A percentile compares a stretch with the other conserved stretches of the same genome.
These are phyloP conservation scores for Hybognathus amarus DNA, from an alignment of 2,797 vertebrate genomes.

Conservation along the genomic window DNA sequence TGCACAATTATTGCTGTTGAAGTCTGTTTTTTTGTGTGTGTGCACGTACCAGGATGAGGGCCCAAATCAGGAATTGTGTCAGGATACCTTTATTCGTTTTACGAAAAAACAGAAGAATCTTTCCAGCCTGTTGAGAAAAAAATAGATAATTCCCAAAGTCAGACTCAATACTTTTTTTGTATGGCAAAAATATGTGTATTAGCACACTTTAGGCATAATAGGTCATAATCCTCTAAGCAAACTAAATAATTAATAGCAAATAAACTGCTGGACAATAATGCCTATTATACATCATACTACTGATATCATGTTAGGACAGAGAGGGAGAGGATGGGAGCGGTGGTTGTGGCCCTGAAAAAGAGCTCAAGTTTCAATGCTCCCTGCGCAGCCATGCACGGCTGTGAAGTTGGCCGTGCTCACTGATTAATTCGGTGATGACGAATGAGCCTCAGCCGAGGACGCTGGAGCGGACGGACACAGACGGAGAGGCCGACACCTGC, in stretches of 20 bases:
- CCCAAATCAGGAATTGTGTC: conserved; percentile 81
- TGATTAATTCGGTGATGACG: conserved; percentile 86
- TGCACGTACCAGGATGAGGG: conserved; percentile 83
- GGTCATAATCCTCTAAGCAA: background rate
- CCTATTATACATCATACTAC: conserved; percentile 3
- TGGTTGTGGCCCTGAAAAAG: conserved; percentile 69
- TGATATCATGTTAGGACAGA: conserved; percentile 34
- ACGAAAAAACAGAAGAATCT: conserved; percentile 80
- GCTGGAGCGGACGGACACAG: conserved; percentile 69
- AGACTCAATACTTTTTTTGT: conserved; percentile 29
- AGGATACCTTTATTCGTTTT: conserved; percentile 73
- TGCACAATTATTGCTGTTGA: conserved; percentile 53
- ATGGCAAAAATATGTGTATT: background rate
- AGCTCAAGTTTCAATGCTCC: conserved; percentile 71
- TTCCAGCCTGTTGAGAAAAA: conserved; percentile 75
- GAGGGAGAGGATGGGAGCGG: conserved; percentile 66
- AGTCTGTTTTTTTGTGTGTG: background rate
- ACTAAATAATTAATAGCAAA: conserved; percentile 28
- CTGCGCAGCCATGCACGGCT: conserved; percentile 72
- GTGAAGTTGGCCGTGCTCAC: conserved; percentile 66
- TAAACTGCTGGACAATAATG: conserved; percentile 24
- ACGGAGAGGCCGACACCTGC: conserved; percentile 78
- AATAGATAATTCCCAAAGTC: conserved; percentile 63
- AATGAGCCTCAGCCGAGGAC: conserved; percentile 80
- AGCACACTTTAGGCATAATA: background rate